A percentile compares a stretch with the other conserved stretches of the same genome.
These are phyloP conservation scores for Watsonalla cultraria DNA, from an alignment of 2,888 invertebrate genomes.

Conservation along the genomic window DNA sequence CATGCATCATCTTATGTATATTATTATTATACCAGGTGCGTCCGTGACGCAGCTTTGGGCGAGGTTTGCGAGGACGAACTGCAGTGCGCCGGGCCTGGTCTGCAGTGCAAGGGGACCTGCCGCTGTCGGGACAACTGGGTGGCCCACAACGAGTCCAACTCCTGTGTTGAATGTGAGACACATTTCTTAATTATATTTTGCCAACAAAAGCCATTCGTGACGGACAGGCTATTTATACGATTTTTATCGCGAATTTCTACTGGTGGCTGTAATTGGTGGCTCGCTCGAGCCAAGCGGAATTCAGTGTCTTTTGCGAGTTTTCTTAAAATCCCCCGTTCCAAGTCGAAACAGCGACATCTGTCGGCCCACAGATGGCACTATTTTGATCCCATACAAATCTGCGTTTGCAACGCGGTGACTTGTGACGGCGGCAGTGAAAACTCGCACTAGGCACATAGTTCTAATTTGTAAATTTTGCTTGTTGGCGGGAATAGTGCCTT, in stretches of 20 bases:
- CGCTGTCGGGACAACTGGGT: slow-evolving; percentile 62
- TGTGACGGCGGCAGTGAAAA: too few species aligned
- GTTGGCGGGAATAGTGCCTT: too few species aligned
- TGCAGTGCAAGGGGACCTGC: slow-evolving; percentile 65
- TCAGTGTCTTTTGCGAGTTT: too few species aligned
- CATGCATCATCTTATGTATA: not conserved
- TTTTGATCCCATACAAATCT: too few species aligned
- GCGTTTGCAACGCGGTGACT: too few species aligned
- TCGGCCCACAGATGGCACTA: not conserved
- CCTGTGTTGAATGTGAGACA: slow-evolving; percentile 64
- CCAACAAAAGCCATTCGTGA: not conserved
- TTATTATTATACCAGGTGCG: slow-evolving; percentile 49
- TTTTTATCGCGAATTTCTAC: too few species aligned
- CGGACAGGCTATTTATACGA: not conserved
- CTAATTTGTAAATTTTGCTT: too few species aligned
- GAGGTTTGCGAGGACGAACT: slow-evolving; percentile 67
- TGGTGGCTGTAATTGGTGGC: too few species aligned
- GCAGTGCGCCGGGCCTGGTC: slow-evolving; percentile 67
- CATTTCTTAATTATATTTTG: too few species aligned
- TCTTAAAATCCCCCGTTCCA: too few species aligned
- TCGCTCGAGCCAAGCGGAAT: too few species aligned
- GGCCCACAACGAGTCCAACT: slow-evolving; percentile 55
- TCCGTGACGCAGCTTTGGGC: slow-evolving; percentile 61
- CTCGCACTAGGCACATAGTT: too few species aligned
- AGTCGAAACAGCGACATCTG: not conserved